Evolutionary conservation across 2,797 vertebrate genomes (phyloP).

Genomic region (Falco concolor): DNA sequence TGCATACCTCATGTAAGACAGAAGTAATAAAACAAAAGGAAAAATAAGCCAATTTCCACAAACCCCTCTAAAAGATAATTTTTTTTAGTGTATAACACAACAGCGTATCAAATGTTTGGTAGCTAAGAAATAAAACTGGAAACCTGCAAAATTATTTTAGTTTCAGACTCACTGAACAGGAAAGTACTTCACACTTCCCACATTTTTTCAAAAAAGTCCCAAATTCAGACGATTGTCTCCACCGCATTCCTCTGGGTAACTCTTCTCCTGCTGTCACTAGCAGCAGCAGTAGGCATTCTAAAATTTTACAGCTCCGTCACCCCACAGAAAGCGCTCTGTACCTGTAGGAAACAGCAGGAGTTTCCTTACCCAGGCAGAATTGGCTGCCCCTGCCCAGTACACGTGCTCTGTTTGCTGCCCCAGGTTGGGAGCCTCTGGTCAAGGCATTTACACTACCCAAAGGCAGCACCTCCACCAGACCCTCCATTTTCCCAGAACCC

Average conservation of each 20-base stretch:
- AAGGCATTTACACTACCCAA: not conserved
- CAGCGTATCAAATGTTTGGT: not conserved
- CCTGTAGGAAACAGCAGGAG: fast-evolving
- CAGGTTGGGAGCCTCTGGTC: fast-evolving
- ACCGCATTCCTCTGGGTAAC: not conserved
- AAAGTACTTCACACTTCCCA: not conserved
- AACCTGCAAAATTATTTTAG: not conserved
- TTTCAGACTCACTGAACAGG: not conserved
- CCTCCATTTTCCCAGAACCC: not conserved
- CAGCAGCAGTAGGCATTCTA: not conserved
- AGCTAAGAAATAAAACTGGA: not conserved
- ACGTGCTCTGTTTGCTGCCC: not conserved
- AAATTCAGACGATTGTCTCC: not conserved
- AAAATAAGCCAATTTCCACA: not conserved
- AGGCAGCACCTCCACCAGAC: not conserved
- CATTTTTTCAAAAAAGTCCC: not conserved
- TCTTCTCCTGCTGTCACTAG: not conserved
- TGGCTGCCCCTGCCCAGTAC: too few species aligned
- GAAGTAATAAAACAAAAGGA: not conserved
- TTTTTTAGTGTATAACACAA: not conserved
- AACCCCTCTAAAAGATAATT: not conserved
- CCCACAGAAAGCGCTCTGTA: fast-evolving
- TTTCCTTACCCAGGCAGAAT: fast-evolving
- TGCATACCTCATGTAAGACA: not conserved
- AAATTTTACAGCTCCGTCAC: not conserved